These are phyloP conservation scores for Lutjanus campechanus DNA, from an alignment of 2,797 vertebrate species.

Conservation along the genomic window DNA sequence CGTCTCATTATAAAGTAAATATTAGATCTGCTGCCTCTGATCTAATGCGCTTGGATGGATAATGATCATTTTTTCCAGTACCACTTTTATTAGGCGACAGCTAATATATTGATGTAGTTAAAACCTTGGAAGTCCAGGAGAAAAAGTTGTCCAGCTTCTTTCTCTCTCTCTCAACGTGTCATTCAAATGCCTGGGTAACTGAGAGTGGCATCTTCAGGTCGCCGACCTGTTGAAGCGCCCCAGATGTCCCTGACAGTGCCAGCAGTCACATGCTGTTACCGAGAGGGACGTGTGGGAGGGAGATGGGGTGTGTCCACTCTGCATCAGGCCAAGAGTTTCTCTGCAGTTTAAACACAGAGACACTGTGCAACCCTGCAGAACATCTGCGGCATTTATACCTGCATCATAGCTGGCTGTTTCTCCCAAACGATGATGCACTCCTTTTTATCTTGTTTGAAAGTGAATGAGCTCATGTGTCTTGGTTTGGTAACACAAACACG, in stretches of 20 bases:
- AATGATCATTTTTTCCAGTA: constrained; percentile 29
- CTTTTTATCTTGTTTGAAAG: constrained; percentile 24
- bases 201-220: constrained; percentile 48
- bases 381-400: constrained; percentile 35
- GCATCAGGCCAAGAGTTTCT: background rate
- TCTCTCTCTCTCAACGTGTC: background rate
- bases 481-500: constrained; percentile 3
- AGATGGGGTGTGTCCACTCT: background rate
- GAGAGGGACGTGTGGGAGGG: constrained; percentile 3
- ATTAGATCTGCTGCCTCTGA: constrained; percentile 20
- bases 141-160: background rate
- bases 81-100: constrained; percentile 29
- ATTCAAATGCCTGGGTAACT: constrained; percentile 8
- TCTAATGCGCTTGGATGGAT: constrained; percentile 6
- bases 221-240: constrained; percentile 35
- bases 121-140: background rate
- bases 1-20: constrained; percentile 30
- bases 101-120: background rate
- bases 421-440: background rate
- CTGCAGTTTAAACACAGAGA: constrained; percentile 13
- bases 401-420: constrained; percentile 35
- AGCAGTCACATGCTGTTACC: constrained; percentile 33
- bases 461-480: background rate
- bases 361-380: background rate
- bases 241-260: constrained; percentile 32